Percentiles rank a stretch among this genome's conserved stretches.
Evolutionary conservation across 2,113 vertebrate species (phyloP).

Genomic region (Ginglymostoma cirratum): DNA sequence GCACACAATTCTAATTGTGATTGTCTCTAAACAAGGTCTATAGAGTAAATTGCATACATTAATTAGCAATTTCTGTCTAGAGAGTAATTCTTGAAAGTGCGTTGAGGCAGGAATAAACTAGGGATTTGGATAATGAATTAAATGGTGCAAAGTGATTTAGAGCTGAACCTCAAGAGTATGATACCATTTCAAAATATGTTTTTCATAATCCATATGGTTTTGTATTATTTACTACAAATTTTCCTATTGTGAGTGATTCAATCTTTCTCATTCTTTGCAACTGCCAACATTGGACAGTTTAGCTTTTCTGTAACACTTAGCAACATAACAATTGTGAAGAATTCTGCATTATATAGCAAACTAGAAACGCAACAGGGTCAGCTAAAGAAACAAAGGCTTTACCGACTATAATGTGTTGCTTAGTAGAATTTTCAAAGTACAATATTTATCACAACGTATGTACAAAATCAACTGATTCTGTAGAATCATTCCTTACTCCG

Average conservation of each 20-base stretch:
- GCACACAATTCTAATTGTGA: neutral
- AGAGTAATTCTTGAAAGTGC: neutral
- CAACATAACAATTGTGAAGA: neutral
- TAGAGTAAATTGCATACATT: neutral
- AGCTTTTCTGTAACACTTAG: too few species aligned
- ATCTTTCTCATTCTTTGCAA: neutral
- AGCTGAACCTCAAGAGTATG: slow-evolving; percentile 18
- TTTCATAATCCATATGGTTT: slow-evolving; percentile 14
- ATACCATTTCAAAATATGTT: neutral
- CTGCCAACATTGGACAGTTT: neutral
- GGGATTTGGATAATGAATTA: slow-evolving; percentile 7
- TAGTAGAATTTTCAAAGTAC: slow-evolving; percentile 12
- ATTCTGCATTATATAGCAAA: neutral
- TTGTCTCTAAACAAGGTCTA: neutral
- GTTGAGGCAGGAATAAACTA: neutral
- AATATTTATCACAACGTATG: neutral
- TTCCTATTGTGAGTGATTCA: neutral
- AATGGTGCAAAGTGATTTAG: neutral
- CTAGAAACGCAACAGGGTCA: neutral
- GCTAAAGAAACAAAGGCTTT: neutral
- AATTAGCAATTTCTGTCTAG: neutral
- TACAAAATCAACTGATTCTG: neutral
- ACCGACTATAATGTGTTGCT: neutral
- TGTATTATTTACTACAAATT: neutral
- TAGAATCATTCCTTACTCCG: neutral